Conservation (phyloP, 1,140 invertebrate genomes). For the Orussus abietinus region DNA sequence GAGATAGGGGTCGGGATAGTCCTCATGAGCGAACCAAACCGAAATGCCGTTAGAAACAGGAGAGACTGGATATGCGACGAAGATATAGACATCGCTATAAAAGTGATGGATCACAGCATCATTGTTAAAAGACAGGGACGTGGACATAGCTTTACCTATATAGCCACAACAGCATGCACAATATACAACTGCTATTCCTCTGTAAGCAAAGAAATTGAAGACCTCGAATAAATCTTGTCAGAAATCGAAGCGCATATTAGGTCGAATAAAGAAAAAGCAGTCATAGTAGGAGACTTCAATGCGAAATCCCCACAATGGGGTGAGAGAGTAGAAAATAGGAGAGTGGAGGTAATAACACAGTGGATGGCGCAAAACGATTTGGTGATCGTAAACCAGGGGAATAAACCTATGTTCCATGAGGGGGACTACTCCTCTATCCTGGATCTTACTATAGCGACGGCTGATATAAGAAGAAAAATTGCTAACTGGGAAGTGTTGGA, state of each 20-base stretch:
- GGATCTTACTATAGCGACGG: conserved; percentile 13
- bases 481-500: conserved; percentile 12
- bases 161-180: no score
- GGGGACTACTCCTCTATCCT: conserved; percentile 15
- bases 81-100: no score
- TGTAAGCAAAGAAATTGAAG: no score
- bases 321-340: conserved; percentile 6
- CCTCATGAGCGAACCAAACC: no score
- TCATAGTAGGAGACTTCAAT: conserved; percentile 14
- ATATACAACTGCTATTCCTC: no score
- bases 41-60: no score
- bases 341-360: conserved; percentile 12
- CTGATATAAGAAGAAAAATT: conserved; percentile 5
- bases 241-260: conserved; percentile 1
- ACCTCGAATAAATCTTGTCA: no score
- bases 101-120: background rate
- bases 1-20: background rate
- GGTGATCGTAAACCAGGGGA: conserved; percentile 14
- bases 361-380: conserved; percentile 14
- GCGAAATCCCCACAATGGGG: conserved; percentile 8
- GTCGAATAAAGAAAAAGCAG: conserved; percentile 6
- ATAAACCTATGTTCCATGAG: conserved; percentile 12
- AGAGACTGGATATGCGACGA: no score
- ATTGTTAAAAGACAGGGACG: background rate
- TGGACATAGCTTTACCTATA: conserved; percentile 7